Evolutionary conservation across 1,140 invertebrate genomes (phyloP), one percentile per base, ranked within the genome.

Genomic region (Hypothenemus hampei): DNA sequence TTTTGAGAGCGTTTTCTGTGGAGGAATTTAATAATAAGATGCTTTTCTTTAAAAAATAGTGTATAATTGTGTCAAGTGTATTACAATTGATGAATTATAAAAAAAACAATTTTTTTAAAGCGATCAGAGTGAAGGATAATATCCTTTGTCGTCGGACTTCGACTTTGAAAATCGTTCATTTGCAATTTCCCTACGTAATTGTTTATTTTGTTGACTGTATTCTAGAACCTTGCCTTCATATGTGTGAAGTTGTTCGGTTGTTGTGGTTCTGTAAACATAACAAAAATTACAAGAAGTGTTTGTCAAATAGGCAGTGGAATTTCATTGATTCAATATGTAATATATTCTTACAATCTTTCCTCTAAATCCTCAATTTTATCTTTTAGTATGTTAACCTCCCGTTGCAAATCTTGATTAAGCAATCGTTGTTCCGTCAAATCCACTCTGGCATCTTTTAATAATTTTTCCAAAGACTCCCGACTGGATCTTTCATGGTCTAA

Each of bases 151-250:
- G 36, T 63, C 64, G 6, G 60, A 57, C 35, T 57, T 58, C 23
- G 64, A 56, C 43, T 59, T 63, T 48, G 44, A 43, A 58, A 78
- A 80, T 43, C 74, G 69, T 64, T 79, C 77, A 40, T 79, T 77
- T 3, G 76, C 78, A 3, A 81, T 69, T 61, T 80, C 73, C 52
- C 77, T 68, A 39, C 76, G 73, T 18, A 81, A 71, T 22, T 78
- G 73, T 20, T 66, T 73, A 36, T 80, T 73, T 65, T 79, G 75
- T 44, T 75, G 72, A 23, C 68, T 75, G 26, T 78, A 78, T 21
- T 78, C 76, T 11, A 73, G 68, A n/a, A 75, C 71, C 61, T 80
- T 75, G 50, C 70, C 73, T 57, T 78, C 77, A 57, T 75, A 79
- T n/a, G 72, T 66, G 18, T 74, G 73, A n/a, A 79, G 60, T 49